Evolutionary conservation across 2,113 vertebrate genomes (phyloP).

Genomic region (Crotalus viridis): DNA sequence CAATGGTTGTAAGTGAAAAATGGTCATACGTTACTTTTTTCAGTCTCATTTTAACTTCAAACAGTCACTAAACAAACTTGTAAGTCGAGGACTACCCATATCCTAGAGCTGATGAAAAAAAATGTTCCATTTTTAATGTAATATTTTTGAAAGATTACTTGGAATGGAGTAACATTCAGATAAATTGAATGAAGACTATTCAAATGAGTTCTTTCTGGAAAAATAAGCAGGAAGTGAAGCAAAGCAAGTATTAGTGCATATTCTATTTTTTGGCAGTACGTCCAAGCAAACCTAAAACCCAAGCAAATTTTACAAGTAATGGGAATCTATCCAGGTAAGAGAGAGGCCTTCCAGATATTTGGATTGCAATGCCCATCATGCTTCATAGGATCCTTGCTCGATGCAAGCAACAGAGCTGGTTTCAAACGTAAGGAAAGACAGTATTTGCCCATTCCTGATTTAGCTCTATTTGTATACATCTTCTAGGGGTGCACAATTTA

Average conservation of each 20-base stretch:
- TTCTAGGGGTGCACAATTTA: background rate
- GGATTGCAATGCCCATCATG: no score
- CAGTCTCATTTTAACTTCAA: no score
- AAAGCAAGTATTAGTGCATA: accelerated
- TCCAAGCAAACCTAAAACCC: background rate
- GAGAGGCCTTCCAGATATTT: no score
- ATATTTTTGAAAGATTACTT: background rate
- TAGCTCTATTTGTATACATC: background rate
- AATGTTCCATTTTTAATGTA: background rate
- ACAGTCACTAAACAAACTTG: no score
- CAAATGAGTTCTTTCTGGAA: background rate
- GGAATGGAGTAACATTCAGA: background rate
- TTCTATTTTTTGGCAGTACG: background rate
- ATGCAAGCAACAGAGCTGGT: background rate
- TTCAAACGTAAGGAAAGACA: background rate
- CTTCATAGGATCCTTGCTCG: no score
- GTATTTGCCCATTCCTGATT: background rate
- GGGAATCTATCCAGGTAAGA: background rate
- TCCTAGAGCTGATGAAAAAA: background rate
- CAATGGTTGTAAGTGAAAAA: no score
- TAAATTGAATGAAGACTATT: background rate
- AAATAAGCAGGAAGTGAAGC: background rate
- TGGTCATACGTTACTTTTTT: no score
- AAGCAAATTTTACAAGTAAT: background rate
- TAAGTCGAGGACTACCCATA: background rate